Conservation (phyloP, 2,113 vertebrate species). For the Peromyscus maniculatus region DNA sequence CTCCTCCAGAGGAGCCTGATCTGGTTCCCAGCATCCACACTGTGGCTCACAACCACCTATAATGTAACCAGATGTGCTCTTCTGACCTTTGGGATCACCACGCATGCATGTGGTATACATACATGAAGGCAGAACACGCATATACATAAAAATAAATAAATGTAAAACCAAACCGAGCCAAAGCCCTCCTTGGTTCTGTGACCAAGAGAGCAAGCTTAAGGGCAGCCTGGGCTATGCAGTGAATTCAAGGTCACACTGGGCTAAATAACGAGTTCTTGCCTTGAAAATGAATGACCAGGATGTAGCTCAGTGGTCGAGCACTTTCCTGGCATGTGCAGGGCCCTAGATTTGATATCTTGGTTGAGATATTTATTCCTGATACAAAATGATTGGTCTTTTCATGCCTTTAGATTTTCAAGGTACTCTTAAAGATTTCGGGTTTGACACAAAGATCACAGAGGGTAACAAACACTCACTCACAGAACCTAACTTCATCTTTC, state of each 20-base stretch:
- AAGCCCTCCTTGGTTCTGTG: background rate
- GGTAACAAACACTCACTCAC: background rate
- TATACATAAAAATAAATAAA: background rate
- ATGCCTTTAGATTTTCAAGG: background rate
- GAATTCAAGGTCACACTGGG: no score
- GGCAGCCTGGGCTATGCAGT: background rate
- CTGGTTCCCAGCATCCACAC: background rate
- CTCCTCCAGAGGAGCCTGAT: background rate
- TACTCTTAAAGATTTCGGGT: background rate
- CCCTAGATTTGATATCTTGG: background rate
- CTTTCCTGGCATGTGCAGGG: background rate
- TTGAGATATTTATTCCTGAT: background rate
- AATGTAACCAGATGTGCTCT: background rate
- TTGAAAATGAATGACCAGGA: background rate
- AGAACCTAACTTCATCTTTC: background rate
- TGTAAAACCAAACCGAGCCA: background rate
- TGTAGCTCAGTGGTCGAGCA: background rate
- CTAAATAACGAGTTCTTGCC: background rate
- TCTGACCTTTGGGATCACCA: background rate
- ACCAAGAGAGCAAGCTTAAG: background rate
- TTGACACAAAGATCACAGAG: background rate
- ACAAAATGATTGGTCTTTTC: background rate
- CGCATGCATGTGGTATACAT: background rate
- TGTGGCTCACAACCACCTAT: background rate
- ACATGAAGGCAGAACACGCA: background rate